A percentile compares a stretch with the other conserved stretches of the same genome.
phyloP scores from a whole-genome alignment of 2,797 vertebrate species.

The Scolopax rusticola region DNA sequence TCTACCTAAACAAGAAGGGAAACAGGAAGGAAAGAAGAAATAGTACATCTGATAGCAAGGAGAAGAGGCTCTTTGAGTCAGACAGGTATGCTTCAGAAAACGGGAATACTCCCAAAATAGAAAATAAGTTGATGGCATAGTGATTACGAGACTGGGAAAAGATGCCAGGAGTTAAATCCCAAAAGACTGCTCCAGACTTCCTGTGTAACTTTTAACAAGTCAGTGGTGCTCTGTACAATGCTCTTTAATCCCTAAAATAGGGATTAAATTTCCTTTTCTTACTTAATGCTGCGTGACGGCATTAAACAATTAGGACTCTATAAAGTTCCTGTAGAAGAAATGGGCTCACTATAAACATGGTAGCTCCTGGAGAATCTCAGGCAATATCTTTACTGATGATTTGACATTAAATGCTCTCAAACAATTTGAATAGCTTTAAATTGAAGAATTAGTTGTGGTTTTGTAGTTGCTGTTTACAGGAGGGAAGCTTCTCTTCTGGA shows the following conservation, averaged over 20 bases:
- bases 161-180: constrained; percentile 27
- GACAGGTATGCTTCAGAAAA: constrained; percentile 34
- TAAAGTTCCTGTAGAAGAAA: not conserved
- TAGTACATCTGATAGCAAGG: constrained; percentile 7
- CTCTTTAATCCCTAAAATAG: not conserved
- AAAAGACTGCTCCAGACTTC: constrained; percentile 25
- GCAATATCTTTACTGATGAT: not conserved
- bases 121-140: not conserved
- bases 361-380: not conserved
- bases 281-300: not conserved
- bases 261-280: constrained; percentile 36
- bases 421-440: not conserved
- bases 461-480: not conserved
- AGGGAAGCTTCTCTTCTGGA: not conserved
- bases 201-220: constrained; percentile 30
- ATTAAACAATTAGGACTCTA: not conserved
- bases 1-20: constrained; percentile 61
- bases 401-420: not conserved
- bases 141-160: not conserved
- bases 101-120: constrained; percentile 6
- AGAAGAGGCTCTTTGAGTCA: not conserved
- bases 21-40: constrained; percentile 62
- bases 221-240: not conserved
- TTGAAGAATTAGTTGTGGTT: not conserved
- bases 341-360: not conserved